Conservation (phyloP, 2,113 vertebrate genomes). For the Pseudonaja textilis region DNA sequence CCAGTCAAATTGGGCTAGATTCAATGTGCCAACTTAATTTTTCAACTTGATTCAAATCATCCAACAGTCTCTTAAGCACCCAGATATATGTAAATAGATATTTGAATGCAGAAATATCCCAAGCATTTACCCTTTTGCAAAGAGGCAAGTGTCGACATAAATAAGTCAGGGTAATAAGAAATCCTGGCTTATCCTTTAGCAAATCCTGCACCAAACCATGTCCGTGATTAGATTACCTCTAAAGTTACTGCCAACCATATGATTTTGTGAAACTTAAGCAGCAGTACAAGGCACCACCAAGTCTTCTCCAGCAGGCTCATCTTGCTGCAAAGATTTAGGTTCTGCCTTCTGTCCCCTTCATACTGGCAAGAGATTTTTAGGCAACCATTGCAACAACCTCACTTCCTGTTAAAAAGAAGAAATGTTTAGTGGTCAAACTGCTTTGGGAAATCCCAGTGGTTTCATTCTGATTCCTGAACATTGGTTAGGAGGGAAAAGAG, state of each 20-base stretch:
- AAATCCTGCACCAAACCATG: not conserved
- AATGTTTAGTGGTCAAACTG: not conserved
- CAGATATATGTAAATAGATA: not conserved
- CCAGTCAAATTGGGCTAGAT: not conserved
- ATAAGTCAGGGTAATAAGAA: not conserved
- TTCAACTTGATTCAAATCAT: not conserved
- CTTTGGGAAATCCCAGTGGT: not conserved
- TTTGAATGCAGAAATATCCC: not conserved
- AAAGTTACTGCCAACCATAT: not conserved
- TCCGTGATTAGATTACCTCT: not conserved
- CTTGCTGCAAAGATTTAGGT: not conserved
- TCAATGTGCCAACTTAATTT: not conserved
- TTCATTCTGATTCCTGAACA: not conserved
- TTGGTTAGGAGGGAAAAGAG: not conserved
- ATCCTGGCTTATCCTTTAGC: not conserved
- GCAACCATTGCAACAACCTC: not conserved
- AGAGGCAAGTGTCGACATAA: not conserved
- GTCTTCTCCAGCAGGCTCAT: not conserved
- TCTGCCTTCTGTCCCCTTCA: not conserved
- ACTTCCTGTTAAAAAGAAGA: not conserved
- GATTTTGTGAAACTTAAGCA: not conserved
- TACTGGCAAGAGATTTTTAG: not conserved
- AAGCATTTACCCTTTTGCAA: not conserved
- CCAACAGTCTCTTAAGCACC: not conserved
- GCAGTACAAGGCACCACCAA: not conserved